phyloP scores from a whole-genome alignment of 1,140 invertebrate genomes.

The Solenopsis invicta region DNA sequence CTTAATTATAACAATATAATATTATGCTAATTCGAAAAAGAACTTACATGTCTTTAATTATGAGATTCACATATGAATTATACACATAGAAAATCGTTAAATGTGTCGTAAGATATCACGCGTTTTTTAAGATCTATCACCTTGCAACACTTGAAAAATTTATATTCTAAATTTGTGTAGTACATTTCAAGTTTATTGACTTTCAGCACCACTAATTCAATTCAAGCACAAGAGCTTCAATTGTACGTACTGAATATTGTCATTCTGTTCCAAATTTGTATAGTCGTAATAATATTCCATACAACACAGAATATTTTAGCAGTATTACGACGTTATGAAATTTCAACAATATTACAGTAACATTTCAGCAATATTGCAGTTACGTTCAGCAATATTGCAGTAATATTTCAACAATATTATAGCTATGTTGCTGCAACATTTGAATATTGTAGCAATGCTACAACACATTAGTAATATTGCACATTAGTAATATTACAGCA shows the following conservation, averaged over 20 bases:
- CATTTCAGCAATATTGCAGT: too few relatives aligned
- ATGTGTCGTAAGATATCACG: neutral
- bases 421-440: too few relatives aligned
- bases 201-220: constrained; percentile 40
- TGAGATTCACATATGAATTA: constrained; percentile 40
- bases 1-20: constrained; percentile 31
- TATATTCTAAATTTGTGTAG: constrained; percentile 26
- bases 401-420: too few relatives aligned
- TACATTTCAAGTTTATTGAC: constrained; percentile 27
- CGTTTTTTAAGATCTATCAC: neutral
- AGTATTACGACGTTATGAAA: too few relatives aligned
- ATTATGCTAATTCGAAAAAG: constrained; percentile 41
- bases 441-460: too few relatives aligned
- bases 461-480: too few relatives aligned
- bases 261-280: constrained; percentile 21
- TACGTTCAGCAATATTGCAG: too few relatives aligned
- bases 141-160: neutral
- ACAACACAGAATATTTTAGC: too few relatives aligned
- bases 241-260: constrained; percentile 53
- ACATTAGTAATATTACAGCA: too few relatives aligned
- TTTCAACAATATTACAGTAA: too few relatives aligned
- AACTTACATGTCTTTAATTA: constrained; percentile 32
- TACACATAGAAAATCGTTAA: neutral
- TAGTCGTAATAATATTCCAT: neutral
- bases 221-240: constrained; percentile 46